Conservation (phyloP, 2,797 vertebrate species). For the Rhodeus uyekii region DNA sequence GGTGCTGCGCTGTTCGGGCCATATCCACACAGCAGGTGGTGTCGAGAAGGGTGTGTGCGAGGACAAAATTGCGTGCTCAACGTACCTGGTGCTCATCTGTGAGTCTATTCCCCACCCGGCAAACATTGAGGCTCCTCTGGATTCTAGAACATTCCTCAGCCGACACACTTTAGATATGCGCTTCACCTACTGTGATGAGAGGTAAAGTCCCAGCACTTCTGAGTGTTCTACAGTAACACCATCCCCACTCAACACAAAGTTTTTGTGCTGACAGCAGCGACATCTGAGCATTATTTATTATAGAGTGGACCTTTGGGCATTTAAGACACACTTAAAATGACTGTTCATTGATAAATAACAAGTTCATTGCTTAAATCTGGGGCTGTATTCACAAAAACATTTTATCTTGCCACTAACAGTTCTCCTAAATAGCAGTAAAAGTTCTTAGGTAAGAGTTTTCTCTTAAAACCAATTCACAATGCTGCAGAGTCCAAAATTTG, state of each 20-base stretch:
- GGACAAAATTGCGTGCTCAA: slow-evolving; percentile 74
- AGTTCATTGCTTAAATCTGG: not conserved
- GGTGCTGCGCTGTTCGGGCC: slow-evolving; percentile 95
- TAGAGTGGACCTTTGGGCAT: not conserved
- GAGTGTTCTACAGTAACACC: not conserved
- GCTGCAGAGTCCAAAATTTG: too few species aligned
- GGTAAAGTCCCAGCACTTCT: slow-evolving; percentile 71
- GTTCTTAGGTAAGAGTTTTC: too few species aligned
- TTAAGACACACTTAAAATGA: too few species aligned
- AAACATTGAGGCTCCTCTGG: slow-evolving; percentile 97
- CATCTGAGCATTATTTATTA: not conserved
- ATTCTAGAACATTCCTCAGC: slow-evolving; percentile 98
- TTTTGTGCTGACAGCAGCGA: not conserved
- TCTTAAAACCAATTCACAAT: too few species aligned
- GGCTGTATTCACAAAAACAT: too few species aligned
- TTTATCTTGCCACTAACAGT: too few species aligned
- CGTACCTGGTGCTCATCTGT: slow-evolving; percentile 93
- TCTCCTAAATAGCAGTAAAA: too few species aligned
- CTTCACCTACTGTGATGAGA: slow-evolving; percentile 98
- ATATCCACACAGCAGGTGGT: slow-evolving; percentile 83
- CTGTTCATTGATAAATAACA: too few species aligned
- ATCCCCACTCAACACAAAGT: not conserved
- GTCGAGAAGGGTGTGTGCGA: slow-evolving; percentile 1
- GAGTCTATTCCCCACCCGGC: slow-evolving; percentile 97
- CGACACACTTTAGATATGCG: slow-evolving; percentile 99